phyloP scores from a whole-genome alignment of 2,113 vertebrate genomes.

The Melospiza melodia region DNA sequence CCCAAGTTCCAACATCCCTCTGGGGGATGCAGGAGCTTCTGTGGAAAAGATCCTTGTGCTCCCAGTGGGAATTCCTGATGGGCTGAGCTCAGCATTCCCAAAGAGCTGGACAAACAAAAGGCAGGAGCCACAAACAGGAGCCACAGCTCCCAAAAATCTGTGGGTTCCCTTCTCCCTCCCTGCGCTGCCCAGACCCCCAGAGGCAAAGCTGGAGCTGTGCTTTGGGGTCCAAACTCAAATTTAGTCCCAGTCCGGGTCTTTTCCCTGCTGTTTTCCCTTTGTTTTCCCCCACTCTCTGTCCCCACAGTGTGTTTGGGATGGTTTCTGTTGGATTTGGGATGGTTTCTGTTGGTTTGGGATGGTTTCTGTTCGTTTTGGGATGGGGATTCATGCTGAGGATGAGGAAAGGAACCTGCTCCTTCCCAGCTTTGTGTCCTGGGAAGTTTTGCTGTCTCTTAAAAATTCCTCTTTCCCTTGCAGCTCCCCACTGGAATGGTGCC shows the following conservation, averaged over 20 bases:
- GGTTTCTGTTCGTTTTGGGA: too few species aligned
- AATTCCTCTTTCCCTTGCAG: not conserved
- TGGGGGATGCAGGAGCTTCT: not conserved
- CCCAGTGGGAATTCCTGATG: not conserved
- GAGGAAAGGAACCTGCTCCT: not conserved
- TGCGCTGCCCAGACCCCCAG: not conserved
- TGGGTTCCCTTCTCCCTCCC: accelerated
- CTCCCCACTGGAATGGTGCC: not conserved
- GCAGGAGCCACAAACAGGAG: not conserved
- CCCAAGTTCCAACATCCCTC: not conserved
- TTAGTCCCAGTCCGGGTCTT: not conserved
- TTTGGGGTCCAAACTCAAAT: not conserved
- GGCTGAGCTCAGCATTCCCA: not conserved
- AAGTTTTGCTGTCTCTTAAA: not conserved
- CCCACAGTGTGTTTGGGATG: accelerated
- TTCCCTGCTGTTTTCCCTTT: not conserved
- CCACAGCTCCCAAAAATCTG: not conserved
- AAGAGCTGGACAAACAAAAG: not conserved
- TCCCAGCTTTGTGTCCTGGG: not conserved
- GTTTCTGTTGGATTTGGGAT: too few species aligned
- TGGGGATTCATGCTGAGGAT: not conserved
- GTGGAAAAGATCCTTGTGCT: not conserved
- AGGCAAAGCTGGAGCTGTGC: not conserved
- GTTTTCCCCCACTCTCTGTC: not conserved
- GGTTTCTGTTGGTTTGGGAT: too few species aligned